A percentile compares a stretch with the other conserved stretches of the same genome.
These are phyloP conservation scores for Brachycybe producta DNA, from an alignment of 2,888 invertebrate genomes.

Conservation along the genomic window DNA sequence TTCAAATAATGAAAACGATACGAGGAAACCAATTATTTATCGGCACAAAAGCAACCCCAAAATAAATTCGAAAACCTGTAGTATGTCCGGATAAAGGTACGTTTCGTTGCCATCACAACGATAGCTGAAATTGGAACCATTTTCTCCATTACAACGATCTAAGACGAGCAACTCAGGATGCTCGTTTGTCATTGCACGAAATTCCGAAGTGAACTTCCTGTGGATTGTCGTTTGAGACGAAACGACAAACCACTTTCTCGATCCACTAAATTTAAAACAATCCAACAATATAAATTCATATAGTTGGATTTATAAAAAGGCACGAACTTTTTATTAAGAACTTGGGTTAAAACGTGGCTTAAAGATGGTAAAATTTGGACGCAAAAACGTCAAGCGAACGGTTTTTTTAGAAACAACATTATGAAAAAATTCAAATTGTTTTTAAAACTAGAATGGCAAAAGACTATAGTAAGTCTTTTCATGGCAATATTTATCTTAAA, in stretches of 20 bases:
- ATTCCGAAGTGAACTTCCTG: constrained; percentile 45
- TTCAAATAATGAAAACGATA: constrained; percentile 43
- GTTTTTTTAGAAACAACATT: too few relatives aligned
- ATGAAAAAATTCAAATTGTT: too few relatives aligned
- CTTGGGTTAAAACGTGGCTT: too few relatives aligned
- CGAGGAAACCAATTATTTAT: not conserved
- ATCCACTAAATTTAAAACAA: constrained; percentile 1
- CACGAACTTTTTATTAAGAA: too few relatives aligned
- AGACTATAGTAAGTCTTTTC: too few relatives aligned
- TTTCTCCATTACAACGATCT: constrained; percentile 31
- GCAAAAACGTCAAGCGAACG: too few relatives aligned
- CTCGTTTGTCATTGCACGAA: constrained; percentile 41
- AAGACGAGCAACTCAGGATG: constrained; percentile 43
- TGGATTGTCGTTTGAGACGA: constrained; percentile 66
- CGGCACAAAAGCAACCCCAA: not conserved
- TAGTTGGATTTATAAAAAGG: not conserved
- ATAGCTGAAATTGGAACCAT: constrained; percentile 26
- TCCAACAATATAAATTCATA: not conserved
- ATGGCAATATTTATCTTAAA: too few relatives aligned
- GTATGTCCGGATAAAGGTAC: constrained; percentile 55
- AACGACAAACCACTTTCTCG: constrained; percentile 45
- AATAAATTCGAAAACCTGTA: constrained; percentile 34
- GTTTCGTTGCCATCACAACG: constrained; percentile 50
- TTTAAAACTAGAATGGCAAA: too few relatives aligned
- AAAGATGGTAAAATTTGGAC: too few relatives aligned